A percentile compares a stretch with the other conserved stretches of the same genome.
Evolutionary conservation across 2,888 invertebrate genomes (phyloP).

Genomic region (Dicyrtomina minuta): DNA sequence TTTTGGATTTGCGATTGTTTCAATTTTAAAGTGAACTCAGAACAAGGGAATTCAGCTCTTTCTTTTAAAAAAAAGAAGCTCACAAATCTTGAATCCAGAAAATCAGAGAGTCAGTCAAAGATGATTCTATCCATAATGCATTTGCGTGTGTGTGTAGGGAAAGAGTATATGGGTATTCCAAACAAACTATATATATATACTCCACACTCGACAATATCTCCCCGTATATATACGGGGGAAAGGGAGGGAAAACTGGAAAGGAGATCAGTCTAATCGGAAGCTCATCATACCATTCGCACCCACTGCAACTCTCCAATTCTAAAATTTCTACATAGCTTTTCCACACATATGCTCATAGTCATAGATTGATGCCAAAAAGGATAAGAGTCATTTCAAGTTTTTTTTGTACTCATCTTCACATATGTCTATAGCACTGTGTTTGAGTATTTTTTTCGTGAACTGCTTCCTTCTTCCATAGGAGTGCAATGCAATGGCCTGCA

Average conservation of each 20-base stretch:
- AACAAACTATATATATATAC: too few species aligned
- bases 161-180: too few species aligned
- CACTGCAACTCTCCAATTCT: neutral
- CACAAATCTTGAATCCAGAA: too few species aligned
- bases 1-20: too few species aligned
- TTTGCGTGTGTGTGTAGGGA: too few species aligned
- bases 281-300: neutral
- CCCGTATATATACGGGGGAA: neutral
- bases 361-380: constrained; percentile 27
- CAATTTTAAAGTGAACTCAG: too few species aligned
- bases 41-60: too few species aligned
- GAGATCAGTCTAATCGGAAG: neutral
- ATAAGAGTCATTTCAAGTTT: constrained; percentile 10
- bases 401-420: constrained; percentile 1
- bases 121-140: too few species aligned
- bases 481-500: too few species aligned
- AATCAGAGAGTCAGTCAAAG: too few species aligned
- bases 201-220: neutral
- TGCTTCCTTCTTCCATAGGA: neutral
- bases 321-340: neutral
- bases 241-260: neutral
- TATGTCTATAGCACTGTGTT: neutral
- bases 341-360: neutral
- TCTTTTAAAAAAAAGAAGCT: too few species aligned
- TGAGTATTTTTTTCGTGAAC: neutral